Evolutionary conservation across 1,140 invertebrate genomes (phyloP), one percentile per base, ranked within the genome.

Genomic region (Caenorhabditis latens): DNA sequence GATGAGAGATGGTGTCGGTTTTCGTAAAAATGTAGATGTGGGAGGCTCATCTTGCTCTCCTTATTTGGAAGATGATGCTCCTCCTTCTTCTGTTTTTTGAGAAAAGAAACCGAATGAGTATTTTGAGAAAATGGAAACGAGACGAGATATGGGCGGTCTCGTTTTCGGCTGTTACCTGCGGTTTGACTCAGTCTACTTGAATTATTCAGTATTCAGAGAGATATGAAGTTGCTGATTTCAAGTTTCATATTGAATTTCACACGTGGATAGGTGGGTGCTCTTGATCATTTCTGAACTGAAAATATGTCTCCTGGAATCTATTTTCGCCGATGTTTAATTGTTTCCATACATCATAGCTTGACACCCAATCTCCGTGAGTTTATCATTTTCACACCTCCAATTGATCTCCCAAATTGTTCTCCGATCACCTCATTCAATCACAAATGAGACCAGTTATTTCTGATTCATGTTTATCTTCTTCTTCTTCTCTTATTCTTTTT

Each of bases 1-100:
- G 46, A 46, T 75, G 67, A 75, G 63, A 42, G 63, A 40, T 6
- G 67, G 67, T 75, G 67, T 75, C 67, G 24, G 67, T 48, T 75
- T 75, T 75, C 67, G 67, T n/a, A 46, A 46, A 58, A 58, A 58
- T 46, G 67, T 46, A 48, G 67, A 46, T 16, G 42, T 43, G 19
- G 19, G 43, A 16, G 67, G 67, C 16, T 19, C 57, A n/a, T 58
- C 8, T 58, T 58, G 6, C 19, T 58, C n/a, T 58, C 57, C n/a
- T 58, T 9, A 16, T 50, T 50, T 16, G 9, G 14, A 2, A 50
- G 50, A 50, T 42, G 63, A 32, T n/a, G 14, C 58, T 32, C n/a
- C 19, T 67, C 32, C 40, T 40, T 40, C 40, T 65, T 19, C 19
- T 67, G 11, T 32, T 67, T 67, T 5, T 61, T 53, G 50, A 32